phyloP scores from a whole-genome alignment of 2,797 vertebrate species.

The Sebastes itinus region DNA sequence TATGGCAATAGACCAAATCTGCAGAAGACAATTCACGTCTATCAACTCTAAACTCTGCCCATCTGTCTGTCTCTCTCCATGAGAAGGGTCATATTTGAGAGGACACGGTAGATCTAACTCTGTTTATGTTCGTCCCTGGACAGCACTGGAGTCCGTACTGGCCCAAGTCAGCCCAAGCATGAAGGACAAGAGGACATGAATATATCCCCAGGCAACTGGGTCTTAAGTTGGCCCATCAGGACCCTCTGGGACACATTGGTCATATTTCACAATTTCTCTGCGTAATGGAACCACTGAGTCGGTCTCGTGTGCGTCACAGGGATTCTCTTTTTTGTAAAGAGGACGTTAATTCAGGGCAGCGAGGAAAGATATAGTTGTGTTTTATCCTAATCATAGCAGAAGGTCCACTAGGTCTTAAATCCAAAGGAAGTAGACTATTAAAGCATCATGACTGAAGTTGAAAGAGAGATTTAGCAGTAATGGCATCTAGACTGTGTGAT shows the following conservation, averaged over 20 bases:
- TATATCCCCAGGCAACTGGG: constrained; percentile 37
- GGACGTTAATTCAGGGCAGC: constrained; percentile 24
- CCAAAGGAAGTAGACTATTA: not conserved
- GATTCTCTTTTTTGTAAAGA: constrained; percentile 47
- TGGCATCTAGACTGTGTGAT: not conserved
- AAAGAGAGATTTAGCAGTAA: not conserved
- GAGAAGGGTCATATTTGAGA: constrained; percentile 59
- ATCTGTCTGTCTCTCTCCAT: constrained; percentile 11
- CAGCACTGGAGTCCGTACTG: constrained; percentile 38
- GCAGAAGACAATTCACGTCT: not conserved
- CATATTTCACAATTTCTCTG: constrained; percentile 77
- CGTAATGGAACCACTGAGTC: constrained; percentile 79
- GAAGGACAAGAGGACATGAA: constrained; percentile 58
- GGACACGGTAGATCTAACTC: constrained; percentile 28
- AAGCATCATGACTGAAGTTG: not conserved
- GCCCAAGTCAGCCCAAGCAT: constrained; percentile 37
- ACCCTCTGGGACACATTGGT: constrained; percentile 59
- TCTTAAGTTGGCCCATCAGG: constrained; percentile 33
- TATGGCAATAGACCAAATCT: not conserved
- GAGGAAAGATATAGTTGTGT: constrained; percentile 22
- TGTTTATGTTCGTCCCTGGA: constrained; percentile 59
- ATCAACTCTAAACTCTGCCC: not conserved
- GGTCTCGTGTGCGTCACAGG: constrained; percentile 72
- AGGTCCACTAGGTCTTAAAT: not conserved
- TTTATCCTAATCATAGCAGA: constrained; percentile 16